Base-by-base conservation (phyloP, 2,113 vertebrate species). In the Nannobrachium achirus region DNA sequence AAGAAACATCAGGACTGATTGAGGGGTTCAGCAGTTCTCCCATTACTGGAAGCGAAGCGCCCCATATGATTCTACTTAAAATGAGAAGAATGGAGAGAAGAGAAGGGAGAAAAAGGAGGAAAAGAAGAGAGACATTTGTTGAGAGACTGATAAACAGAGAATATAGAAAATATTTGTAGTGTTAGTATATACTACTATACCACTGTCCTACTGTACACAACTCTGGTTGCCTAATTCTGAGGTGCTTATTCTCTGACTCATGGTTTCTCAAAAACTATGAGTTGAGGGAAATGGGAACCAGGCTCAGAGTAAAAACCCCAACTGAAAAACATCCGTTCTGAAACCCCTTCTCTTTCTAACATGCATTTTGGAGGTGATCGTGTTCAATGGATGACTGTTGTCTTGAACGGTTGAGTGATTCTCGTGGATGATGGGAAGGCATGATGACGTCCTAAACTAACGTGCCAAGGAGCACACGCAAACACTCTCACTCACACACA, bases 221-320 rank as follows among this genome's bases (percentile, higher is more conserved):
- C 76, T 79, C 69, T 66, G 66, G 74, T 87, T 79, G 77, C 76
- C 18, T 68, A 75, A 90, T 73, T 76, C 76, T 74, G 53, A 46
- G 51, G 75, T 79, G 78, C 64, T 59, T 74, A 15, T 13, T 58
- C n/a, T 52, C 44, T 89, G 87, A 89, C 67, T 87, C 80, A 83
- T 6, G 62, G 60, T 74, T 70, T 76, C 74, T 72, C 16, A 78
- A 88, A 87, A 67, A 44, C 71, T 63, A 59, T 8, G 60, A 80
- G 38, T 66, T 25, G 8, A 69, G 42, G 0, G 0, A 79, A 89
- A 82, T 66, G 63, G 15, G 73, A 85, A 84, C 58, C 71, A 83
- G 79, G 45, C 51, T 71, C 16, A 71, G 57, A 69, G 55, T 0
- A 3, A n/a, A n/a, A n/a, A n/a, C n/a, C n/a, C n/a, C n/a, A n/a